Percentiles rank a stretch among this genome's conserved stretches.
Evolutionary conservation across 2,888 invertebrate species (phyloP).

Genomic region (Sphaeridia pumilis): DNA sequence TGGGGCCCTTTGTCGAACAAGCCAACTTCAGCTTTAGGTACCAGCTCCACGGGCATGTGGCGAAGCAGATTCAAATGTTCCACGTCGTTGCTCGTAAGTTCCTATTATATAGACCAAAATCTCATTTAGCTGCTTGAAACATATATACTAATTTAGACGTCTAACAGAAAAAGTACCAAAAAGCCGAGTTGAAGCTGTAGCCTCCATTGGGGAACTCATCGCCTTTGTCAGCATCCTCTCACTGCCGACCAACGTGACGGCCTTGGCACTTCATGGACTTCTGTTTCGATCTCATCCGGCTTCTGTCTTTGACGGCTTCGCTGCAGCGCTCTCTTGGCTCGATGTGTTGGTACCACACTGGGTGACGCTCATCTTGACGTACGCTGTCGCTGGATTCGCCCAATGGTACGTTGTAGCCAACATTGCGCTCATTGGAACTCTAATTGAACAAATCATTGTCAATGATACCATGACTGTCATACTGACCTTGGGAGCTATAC

Average conservation of each 20-base stretch:
- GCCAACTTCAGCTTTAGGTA: background rate
- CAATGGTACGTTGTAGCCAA: background rate
- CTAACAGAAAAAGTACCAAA: background rate
- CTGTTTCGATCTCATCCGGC: background rate
- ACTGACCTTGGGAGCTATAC: background rate
- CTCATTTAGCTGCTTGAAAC: background rate
- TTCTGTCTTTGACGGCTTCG: background rate
- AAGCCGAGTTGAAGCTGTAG: background rate
- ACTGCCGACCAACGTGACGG: background rate
- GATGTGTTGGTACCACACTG: background rate
- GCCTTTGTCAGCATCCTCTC: background rate
- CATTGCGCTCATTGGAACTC: background rate
- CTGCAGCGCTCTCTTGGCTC: too few species aligned
- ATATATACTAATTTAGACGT: background rate
- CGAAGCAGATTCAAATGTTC: background rate
- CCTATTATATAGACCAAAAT: background rate
- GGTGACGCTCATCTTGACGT: background rate
- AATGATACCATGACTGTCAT: background rate
- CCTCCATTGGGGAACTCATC: background rate
- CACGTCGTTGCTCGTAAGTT: background rate
- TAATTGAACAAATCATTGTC: background rate
- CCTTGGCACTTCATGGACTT: background rate
- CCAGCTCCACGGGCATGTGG: background rate
- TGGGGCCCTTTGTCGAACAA: background rate
- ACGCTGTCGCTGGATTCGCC: background rate